phyloP scores from a whole-genome alignment of 2,888 invertebrate genomes.

The Apotomis capreana region DNA sequence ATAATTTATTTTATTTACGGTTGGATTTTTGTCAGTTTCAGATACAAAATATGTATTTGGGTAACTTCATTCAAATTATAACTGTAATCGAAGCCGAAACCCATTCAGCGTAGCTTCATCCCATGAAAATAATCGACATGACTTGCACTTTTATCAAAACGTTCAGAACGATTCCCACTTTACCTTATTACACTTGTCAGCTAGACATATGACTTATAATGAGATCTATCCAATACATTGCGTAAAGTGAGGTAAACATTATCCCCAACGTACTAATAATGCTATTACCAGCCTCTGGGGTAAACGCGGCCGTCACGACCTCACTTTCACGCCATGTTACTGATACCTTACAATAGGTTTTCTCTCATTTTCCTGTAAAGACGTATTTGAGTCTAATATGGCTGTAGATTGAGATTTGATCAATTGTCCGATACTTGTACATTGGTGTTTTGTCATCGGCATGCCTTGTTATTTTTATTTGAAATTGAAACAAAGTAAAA shows the following conservation, averaged over 20 bases:
- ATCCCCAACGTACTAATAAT: constrained; percentile 30
- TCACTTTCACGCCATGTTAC: constrained; percentile 32
- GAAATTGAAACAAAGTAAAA: no score
- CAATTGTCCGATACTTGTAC: not conserved
- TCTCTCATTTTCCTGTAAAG: constrained; percentile 31
- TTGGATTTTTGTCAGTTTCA: no score
- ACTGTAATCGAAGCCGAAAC: no score
- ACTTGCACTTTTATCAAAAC: no score
- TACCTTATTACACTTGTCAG: not conserved
- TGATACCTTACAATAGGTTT: constrained; percentile 32
- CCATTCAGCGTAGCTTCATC: no score
- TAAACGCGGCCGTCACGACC: constrained; percentile 32
- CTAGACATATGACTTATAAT: not conserved
- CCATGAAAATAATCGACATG: no score
- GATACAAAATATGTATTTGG: no score
- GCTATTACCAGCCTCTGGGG: constrained; percentile 34
- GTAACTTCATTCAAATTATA: no score
- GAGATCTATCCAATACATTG: constrained; percentile 22
- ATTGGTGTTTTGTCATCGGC: no score
- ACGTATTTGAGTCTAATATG: constrained; percentile 21
- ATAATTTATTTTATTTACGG: no score
- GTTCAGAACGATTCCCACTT: not conserved
- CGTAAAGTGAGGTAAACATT: constrained; percentile 33
- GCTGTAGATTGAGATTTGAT: constrained; percentile 13
- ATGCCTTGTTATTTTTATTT: no score